Evolutionary conservation across 2,888 invertebrate species (phyloP).

Genomic region (Rhingia rostrata): DNA sequence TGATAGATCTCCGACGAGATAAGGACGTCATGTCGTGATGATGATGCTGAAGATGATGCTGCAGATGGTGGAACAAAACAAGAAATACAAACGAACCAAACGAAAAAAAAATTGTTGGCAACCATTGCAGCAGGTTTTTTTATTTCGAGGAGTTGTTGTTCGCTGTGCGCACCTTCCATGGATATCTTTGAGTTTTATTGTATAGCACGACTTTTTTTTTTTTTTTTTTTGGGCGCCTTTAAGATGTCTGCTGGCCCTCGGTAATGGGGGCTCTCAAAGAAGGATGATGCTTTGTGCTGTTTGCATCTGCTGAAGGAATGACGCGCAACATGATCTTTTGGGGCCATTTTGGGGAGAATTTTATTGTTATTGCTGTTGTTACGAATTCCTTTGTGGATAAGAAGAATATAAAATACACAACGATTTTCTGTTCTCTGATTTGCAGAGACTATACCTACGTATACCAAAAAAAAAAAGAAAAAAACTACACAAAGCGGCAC

Average conservation of each 20-base stretch:
- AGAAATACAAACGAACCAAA: conserved; percentile 27
- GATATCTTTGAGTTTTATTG: conserved; percentile 61
- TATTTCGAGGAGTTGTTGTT: conserved; percentile 32
- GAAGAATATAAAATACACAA: conserved; percentile 45
- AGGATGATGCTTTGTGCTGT: conserved; percentile 44
- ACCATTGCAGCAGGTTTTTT: conserved; percentile 61
- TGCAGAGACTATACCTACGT: conserved; percentile 9
- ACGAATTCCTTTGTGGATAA: conserved; percentile 67
- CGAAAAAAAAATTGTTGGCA: conserved; percentile 21
- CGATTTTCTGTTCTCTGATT: conserved; percentile 35
- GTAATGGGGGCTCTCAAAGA: conserved; percentile 44
- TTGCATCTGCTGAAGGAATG: conserved; percentile 60
- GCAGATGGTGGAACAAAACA: conserved; percentile 69
- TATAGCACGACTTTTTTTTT: conserved; percentile 52
- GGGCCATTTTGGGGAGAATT: conserved; percentile 71
- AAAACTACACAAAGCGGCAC: background rate
- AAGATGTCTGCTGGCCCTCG: conserved; percentile 59
- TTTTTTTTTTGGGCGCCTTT: conserved; percentile 69
- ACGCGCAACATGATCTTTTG: conserved; percentile 73
- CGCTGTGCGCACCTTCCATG: conserved; percentile 45
- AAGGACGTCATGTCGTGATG: conserved; percentile 77
- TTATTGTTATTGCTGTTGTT: conserved; percentile 72
- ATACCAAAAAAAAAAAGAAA: conserved; percentile 2
- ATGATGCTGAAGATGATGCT: conserved; percentile 74
- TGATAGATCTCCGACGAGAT: conserved; percentile 83